These are phyloP conservation scores for Acanthiza pusilla DNA, from an alignment of 2,797 vertebrate genomes.

Conservation along the genomic window DNA sequence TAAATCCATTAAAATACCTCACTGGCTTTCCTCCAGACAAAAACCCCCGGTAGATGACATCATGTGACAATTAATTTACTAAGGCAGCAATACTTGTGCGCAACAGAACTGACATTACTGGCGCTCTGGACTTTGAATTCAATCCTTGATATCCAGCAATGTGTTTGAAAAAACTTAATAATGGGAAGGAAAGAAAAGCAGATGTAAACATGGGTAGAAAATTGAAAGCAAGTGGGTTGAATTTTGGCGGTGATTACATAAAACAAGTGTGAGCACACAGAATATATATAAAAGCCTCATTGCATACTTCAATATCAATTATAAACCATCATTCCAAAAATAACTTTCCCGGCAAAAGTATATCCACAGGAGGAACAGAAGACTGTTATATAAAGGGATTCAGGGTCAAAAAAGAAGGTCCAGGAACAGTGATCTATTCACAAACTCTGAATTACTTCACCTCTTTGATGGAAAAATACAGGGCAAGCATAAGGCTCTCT, in stretches of 20 bases:
- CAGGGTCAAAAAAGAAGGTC: conserved; percentile 47
- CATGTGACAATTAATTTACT: background rate
- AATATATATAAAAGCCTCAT: background rate
- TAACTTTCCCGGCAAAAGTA: background rate
- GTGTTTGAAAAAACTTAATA: background rate
- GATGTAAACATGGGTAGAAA: background rate
- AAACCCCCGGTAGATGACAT: background rate
- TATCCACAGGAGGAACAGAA: conserved; percentile 48
- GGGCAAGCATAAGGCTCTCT: conserved; percentile 8
- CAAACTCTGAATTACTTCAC: conserved; percentile 56
- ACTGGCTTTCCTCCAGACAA: background rate
- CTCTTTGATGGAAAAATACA: conserved; percentile 62
- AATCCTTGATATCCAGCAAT: background rate
- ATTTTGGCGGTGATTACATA: background rate
- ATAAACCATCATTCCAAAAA: conserved; percentile 51
- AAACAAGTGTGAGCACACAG: background rate
- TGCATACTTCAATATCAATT: conserved; percentile 19
- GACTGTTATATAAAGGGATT: conserved; percentile 57
- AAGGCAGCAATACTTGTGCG: background rate
- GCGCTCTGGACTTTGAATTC: background rate
- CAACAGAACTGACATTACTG: background rate
- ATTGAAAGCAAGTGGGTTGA: background rate
- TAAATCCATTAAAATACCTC: background rate
- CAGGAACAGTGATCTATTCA: conserved; percentile 64
- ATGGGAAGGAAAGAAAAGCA: background rate